These are phyloP conservation scores for Caenorhabditis sulstoni DNA, from an alignment of 2,888 invertebrate species.

Conservation along the genomic window DNA sequence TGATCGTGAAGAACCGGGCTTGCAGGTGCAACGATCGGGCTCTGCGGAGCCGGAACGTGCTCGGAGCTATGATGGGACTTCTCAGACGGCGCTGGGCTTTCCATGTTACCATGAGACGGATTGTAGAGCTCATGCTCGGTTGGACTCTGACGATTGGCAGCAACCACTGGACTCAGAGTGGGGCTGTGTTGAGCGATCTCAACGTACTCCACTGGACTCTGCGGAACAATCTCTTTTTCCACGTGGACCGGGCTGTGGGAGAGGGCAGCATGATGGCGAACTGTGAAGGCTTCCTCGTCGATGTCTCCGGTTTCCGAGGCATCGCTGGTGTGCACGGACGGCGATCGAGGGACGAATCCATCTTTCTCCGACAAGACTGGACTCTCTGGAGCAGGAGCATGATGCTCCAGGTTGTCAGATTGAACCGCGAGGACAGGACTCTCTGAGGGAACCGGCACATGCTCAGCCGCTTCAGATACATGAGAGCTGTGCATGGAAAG, in stretches of 20 bases:
- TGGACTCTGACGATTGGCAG: slow-evolving; percentile 3
- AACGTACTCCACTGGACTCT: no score
- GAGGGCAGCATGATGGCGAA: slow-evolving; percentile 9
- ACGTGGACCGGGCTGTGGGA: not conserved
- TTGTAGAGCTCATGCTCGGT: slow-evolving; percentile 35
- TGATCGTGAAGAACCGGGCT: not conserved
- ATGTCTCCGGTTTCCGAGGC: slow-evolving; percentile 7
- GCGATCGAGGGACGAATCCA: not conserved
- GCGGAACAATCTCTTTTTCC: not conserved
- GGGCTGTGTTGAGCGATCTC: not conserved
- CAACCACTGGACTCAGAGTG: not conserved
- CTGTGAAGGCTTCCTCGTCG: slow-evolving; percentile 21
- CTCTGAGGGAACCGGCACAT: no score
- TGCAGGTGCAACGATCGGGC: slow-evolving; percentile 3
- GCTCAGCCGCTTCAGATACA: no score
- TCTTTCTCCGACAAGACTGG: not conserved
- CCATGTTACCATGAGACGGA: slow-evolving; percentile 21
- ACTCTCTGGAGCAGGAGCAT: not conserved
- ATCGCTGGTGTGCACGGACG: slow-evolving; percentile 31
- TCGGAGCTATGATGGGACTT: not conserved
- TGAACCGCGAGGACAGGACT: no score
- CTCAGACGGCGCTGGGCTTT: slow-evolving; percentile 11
- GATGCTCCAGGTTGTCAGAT: no score
- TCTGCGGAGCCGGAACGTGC: not conserved
- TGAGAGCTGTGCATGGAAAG: not conserved